Conservation (phyloP, 2,113 vertebrate genomes). For the Datnioides undecimradiatus region DNA sequence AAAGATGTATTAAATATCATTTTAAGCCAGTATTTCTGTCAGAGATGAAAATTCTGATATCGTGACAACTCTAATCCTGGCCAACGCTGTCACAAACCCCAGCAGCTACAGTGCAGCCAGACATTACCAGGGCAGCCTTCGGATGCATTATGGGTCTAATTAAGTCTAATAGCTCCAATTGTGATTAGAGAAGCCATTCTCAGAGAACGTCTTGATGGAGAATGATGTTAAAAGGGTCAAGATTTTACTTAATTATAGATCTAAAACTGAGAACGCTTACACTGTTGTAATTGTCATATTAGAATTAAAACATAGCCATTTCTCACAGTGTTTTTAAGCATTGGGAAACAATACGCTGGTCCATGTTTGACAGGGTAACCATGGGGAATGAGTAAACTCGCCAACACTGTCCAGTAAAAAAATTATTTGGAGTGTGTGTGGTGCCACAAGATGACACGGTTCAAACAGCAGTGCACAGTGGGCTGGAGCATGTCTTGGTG, state of each 20-base stretch:
- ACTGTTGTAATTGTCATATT: background rate
- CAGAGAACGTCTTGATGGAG: slow-evolving; percentile 5
- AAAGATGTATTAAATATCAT: too few species aligned
- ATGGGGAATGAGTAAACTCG: background rate
- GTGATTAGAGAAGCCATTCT: slow-evolving; percentile 3
- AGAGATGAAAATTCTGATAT: too few species aligned
- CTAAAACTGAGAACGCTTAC: background rate
- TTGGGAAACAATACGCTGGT: background rate
- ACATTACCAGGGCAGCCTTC: slow-evolving; percentile 21
- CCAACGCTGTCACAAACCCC: slow-evolving; percentile 37
- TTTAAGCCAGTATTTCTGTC: too few species aligned
- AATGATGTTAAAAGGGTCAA: background rate
- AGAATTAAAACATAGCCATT: background rate
- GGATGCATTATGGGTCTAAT: slow-evolving; percentile 45
- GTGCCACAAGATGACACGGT: background rate
- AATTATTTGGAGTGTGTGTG: background rate
- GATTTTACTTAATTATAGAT: background rate
- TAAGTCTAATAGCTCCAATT: slow-evolving; percentile 43
- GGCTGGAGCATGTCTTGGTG: slow-evolving; percentile 3
- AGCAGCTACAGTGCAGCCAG: background rate
- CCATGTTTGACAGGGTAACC: background rate
- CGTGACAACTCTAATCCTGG: too few species aligned
- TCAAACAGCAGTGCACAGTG: slow-evolving; percentile 6
- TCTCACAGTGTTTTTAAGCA: background rate
- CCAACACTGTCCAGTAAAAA: background rate